Conservation (phyloP, 1,140 invertebrate genomes). For the Sitobion miscanthi region DNA sequence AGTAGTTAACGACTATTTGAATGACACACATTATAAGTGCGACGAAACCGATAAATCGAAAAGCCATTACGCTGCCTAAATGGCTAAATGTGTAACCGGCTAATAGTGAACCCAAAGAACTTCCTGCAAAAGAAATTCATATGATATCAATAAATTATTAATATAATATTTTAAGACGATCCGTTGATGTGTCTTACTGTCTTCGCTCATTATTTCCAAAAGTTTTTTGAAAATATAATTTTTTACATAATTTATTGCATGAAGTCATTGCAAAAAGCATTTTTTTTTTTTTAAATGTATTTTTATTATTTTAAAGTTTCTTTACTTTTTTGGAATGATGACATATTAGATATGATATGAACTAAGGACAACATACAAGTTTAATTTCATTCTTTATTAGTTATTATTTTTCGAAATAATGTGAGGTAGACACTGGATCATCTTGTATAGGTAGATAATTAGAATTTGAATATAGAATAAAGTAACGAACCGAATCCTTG, state of each 20-base stretch:
- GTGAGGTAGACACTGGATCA: background rate
- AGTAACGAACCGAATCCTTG: slow-evolving; percentile 75
- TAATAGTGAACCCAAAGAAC: background rate
- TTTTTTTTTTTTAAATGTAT: too few species aligned
- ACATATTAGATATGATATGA: too few species aligned
- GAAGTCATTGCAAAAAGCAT: background rate
- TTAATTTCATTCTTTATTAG: background rate
- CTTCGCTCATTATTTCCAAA: background rate
- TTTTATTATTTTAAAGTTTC: too few species aligned
- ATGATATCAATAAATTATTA: background rate
- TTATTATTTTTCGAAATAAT: background rate
- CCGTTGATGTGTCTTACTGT: background rate
- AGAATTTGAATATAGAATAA: background rate
- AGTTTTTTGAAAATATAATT: background rate
- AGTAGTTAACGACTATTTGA: background rate
- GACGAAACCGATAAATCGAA: slow-evolving; percentile 4
- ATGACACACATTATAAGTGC: background rate
- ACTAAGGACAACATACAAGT: too few species aligned
- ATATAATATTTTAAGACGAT: background rate
- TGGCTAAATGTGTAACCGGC: slow-evolving; percentile 31
- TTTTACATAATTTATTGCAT: background rate
- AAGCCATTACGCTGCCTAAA: slow-evolving; percentile 63
- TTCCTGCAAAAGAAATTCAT: background rate
- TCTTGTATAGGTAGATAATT: background rate
- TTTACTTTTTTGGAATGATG: background rate